Evolutionary conservation across 1,140 invertebrate species (phyloP), one percentile per base, ranked within the genome.

Genomic region (Nephotettix cincticeps): DNA sequence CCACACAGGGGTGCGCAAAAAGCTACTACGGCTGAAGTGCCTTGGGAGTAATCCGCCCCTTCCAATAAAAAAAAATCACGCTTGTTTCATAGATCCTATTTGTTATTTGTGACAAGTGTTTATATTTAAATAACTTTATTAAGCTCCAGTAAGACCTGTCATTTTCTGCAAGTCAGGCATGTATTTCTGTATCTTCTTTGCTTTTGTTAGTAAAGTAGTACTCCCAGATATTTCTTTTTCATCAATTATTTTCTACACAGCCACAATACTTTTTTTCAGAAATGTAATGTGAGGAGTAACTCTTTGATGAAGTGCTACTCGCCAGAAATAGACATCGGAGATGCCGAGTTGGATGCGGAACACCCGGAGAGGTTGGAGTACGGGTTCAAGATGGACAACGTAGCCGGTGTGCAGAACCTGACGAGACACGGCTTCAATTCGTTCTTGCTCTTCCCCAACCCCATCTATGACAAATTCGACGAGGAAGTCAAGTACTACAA

Each of bases 301-400:
- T 90, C 87, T 0, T 90, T 89, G 75, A 96, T 98, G 90, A 87
- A 89, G 72, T 98, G 96, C 78, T 85, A 88, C 73, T 95, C 95
- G 65, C 96, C 96, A 1, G 84, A 86, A 1, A 92, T 95, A 73
- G 89, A 91, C 70, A 86, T 87, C n/a, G 88, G 89, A 56, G 83
- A 87, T 43, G 79, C 85, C 28, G 71, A 69, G 11, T 75, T 92
- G 67, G 90, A 93, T 80, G 88, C 90, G 3, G 93, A 95, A 72
- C 88, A 87, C 76, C 90, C 92, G 4, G 78, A 92, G 47, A 80
- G 86, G 68, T 84, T 98, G 65, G 90, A 96, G 78, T 98, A 96
- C 81, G 97, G 96, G 19, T 98, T 99, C 79, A 84, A 91, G 71
- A 96, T 99, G 94, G 96, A 99, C 80, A 93, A 95, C 79, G 96